Evolutionary conservation across 2,113 vertebrate species (phyloP).

Genomic region (Oncorhynchus nerka): DNA sequence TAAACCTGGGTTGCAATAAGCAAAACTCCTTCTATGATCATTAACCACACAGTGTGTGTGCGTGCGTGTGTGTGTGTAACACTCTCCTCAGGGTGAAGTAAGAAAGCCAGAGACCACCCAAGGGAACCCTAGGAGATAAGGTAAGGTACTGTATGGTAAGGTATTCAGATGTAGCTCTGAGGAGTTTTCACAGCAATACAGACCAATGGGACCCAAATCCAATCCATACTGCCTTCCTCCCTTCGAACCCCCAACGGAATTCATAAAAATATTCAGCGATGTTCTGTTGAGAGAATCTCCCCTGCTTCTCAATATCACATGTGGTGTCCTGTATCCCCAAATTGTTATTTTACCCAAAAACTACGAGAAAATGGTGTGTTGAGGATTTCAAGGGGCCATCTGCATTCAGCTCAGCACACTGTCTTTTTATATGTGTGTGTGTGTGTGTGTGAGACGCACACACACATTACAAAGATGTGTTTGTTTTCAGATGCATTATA

Average conservation of each 20-base stretch:
- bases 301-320: neutral
- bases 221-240: slow-evolving; percentile 11
- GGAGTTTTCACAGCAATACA: slow-evolving; percentile 33
- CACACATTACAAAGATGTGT: neutral
- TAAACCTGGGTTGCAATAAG: too few species aligned
- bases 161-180: slow-evolving; percentile 9
- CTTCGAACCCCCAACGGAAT: slow-evolving; percentile 24
- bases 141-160: too few species aligned
- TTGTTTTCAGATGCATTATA: too few species aligned
- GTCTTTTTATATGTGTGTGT: neutral
- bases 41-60: neutral
- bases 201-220: neutral
- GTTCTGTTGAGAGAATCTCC: slow-evolving; percentile 23
- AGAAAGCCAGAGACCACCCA: slow-evolving; percentile 22
- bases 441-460: neutral
- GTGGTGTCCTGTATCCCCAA: slow-evolving; percentile 37
- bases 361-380: too few species aligned
- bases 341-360: slow-evolving; percentile 22
- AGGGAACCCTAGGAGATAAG: slow-evolving; percentile 39
- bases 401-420: too few species aligned
- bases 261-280: slow-evolving; percentile 18
- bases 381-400: too few species aligned
- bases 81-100: slow-evolving; percentile 34
- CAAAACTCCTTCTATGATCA: too few species aligned
- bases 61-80: slow-evolving; percentile 18